These are phyloP conservation scores for Parazoanthus darwini DNA, from an alignment of 92 coral and sea anemone species.

Conservation along the genomic window DNA sequence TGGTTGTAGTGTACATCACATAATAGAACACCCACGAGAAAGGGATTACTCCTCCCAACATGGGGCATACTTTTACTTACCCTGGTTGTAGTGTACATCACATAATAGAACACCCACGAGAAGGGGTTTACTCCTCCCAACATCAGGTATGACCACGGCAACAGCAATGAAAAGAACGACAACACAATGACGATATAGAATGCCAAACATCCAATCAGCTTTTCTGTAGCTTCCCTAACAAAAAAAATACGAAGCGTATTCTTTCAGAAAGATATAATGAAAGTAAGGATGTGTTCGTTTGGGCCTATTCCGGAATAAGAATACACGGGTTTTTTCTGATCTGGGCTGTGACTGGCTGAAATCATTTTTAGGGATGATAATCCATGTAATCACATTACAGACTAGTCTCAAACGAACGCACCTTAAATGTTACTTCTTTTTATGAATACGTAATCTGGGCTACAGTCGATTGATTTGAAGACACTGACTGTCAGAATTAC, in stretches of 20 bases:
- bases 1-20: constrained; percentile 50
- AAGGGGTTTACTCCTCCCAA: constrained; percentile 88
- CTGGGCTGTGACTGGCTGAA: no score
- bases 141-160: constrained; percentile 87
- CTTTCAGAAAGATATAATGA: background rate
- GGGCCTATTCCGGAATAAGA: no score
- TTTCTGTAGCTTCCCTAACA: constrained; percentile 71
- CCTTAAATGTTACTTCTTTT: no score
- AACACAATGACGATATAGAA: constrained; percentile 76
- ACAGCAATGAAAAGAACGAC: constrained; percentile 72
- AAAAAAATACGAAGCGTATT: background rate
- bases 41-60: constrained; percentile 47
- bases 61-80: constrained; percentile 47
- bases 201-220: constrained; percentile 66
- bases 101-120: constrained; percentile 71
- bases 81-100: constrained; percentile 58
- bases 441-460: no score
- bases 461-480: no score
- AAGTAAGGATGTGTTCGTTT: no score
- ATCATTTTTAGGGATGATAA: no score
- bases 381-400: no score
- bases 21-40: constrained; percentile 66
- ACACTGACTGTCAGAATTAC: no score
- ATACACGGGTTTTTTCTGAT: no score
- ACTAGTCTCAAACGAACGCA: no score